Base-by-base conservation (phyloP, 2,888 invertebrate species). In the Drosophila buzzatii region DNA sequence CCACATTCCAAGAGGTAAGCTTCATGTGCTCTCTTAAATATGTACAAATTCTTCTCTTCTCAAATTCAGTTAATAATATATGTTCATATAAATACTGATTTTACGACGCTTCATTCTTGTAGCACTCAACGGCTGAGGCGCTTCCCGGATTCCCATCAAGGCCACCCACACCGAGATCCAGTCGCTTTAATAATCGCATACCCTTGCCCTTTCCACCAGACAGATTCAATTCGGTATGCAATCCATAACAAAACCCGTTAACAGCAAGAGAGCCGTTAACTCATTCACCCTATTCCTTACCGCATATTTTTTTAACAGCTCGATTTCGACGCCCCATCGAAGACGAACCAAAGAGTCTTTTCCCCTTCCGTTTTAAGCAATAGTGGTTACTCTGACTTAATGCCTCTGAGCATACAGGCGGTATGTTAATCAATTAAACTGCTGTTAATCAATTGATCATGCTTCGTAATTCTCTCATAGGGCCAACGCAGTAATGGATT, bases 91-190 rank as follows among this genome's bases (percentile, higher is more conserved):
- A n/a, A 16, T 27, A 9, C 10, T 14, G 16, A 16, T 53, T 33
- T 20, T 37, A 10, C n/a, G 2, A 27, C 37, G 1, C 16, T 23
- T n/a, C 1, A 1, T 20, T 10, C 9, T 3, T 12, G 12, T 14
- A 76, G 77, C 39, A 23, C 0, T 52, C 64, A 8, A 33, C 41
- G 1, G 65, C 49, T 16, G 33, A 56, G 27, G 58, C 65, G 3
- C 64, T n/a, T 23, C n/a, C 37, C 0, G 39, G 23, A 14, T 1
- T n/a, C n/a, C n/a, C n/a, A n/a, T n/a, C n/a, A n/a, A n/a, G 59
- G 42, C 18, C 45, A 23, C 23, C 9, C 18, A 33, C 8, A 1
- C 20, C 23, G 12, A 18, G 37, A 27, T 62, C 37, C 4, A 31
- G 16, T 51, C 39, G 20, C 2, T 37, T 56, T 12, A 44, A 16